Evolutionary conservation across 2,113 vertebrate genomes (phyloP).

Genomic region (Seriola aureovittata): DNA sequence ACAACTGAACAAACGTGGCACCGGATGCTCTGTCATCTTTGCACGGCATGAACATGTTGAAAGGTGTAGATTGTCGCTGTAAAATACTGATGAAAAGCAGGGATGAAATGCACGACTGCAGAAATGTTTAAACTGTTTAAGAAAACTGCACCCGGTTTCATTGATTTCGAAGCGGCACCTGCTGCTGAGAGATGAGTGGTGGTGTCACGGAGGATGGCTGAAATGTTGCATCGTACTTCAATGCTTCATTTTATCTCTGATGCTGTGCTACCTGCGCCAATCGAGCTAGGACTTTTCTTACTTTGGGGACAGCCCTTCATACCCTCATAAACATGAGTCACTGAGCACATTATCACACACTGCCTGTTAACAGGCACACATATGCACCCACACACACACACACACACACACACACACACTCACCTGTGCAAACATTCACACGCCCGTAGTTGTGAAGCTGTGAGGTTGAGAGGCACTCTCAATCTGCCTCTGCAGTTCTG

Average conservation of each 20-base stretch:
- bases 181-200: background rate
- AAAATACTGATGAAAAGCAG: background rate
- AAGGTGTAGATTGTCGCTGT: background rate
- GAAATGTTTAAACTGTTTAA: background rate
- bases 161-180: slow-evolving; percentile 27
- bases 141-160: background rate
- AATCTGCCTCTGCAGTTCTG: slow-evolving; percentile 70
- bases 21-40: too few species aligned
- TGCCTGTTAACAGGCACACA: slow-evolving; percentile 35
- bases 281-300: slow-evolving; percentile 27
- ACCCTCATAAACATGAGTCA: slow-evolving; percentile 36
- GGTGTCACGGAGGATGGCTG: background rate
- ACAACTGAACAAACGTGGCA: too few species aligned
- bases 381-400: slow-evolving; percentile 27
- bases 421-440: slow-evolving; percentile 56
- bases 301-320: slow-evolving; percentile 57
- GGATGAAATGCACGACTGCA: background rate
- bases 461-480: slow-evolving; percentile 69
- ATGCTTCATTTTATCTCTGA: slow-evolving; percentile 24
- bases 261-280: background rate
- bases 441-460: slow-evolving; percentile 56
- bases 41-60: too few species aligned
- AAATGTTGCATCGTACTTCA: slow-evolving; percentile 16
- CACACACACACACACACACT: background rate
- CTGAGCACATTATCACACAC: slow-evolving; percentile 38